Conservation (phyloP, 2,888 invertebrate species). For the Lepidochrysops patricia region DNA sequence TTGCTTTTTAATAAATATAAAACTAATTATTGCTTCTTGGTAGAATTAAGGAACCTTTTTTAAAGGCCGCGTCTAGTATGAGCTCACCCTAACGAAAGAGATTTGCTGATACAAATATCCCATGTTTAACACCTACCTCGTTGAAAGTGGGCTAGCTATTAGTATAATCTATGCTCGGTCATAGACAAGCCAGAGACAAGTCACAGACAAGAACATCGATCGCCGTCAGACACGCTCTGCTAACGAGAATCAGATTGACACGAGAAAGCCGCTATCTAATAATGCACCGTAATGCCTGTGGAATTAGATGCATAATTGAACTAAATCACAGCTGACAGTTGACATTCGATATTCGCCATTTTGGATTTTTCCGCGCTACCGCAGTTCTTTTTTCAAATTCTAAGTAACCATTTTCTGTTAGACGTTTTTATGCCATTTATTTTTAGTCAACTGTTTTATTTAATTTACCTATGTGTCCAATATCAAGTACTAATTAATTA, state of each 20-base stretch:
- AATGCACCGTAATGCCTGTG: background rate
- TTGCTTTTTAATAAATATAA: too few species aligned
- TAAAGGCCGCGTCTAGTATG: too few species aligned
- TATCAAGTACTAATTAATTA: background rate
- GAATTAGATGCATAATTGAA: background rate
- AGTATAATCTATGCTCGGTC: slow-evolving; percentile 16
- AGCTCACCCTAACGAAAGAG: too few species aligned
- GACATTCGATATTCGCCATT: background rate
- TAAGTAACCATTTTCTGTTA: too few species aligned
- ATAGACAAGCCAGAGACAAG: slow-evolving; percentile 11
- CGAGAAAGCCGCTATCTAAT: slow-evolving; percentile 6
- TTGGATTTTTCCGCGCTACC: background rate
- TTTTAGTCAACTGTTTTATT: too few species aligned
- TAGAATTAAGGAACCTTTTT: too few species aligned
- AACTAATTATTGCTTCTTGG: too few species aligned
- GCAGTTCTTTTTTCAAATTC: background rate
- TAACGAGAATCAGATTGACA: slow-evolving; percentile 24
- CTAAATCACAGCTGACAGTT: background rate
- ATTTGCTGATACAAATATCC: background rate
- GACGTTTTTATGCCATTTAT: too few species aligned
- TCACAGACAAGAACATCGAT: slow-evolving; percentile 21
- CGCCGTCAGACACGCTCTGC: slow-evolving; percentile 19
- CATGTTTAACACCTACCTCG: slow-evolving; percentile 10
- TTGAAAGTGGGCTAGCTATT: slow-evolving; percentile 16
- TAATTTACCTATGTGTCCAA: background rate